Evolutionary conservation across 1,140 invertebrate genomes (phyloP).

Genomic region (Xylocopa sonorina): DNA sequence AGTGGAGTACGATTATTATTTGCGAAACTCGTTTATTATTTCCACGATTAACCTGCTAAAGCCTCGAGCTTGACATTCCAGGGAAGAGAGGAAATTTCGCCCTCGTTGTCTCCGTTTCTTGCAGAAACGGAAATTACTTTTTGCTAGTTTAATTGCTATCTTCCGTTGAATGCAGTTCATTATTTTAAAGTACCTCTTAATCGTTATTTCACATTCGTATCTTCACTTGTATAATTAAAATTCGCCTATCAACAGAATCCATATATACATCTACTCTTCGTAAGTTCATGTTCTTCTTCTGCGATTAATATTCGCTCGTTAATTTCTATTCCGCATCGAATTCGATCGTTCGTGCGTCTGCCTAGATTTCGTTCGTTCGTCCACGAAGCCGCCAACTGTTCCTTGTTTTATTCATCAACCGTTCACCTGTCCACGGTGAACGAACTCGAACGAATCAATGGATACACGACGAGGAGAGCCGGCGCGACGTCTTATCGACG

Average conservation of each 20-base stretch:
- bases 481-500: conserved; percentile 43
- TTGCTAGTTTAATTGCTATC: neutral
- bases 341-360: neutral
- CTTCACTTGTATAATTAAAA: neutral
- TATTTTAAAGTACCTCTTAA: neutral
- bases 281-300: too few species aligned
- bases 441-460: conserved; percentile 36
- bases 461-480: neutral
- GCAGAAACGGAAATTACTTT: neutral
- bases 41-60: neutral
- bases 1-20: neutral
- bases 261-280: too few species aligned
- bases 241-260: neutral
- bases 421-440: conserved; percentile 34
- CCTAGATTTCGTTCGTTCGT: neutral
- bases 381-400: conserved; percentile 3
- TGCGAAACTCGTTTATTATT: neutral
- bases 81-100: neutral
- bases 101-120: neutral
- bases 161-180: neutral
- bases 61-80: neutral
- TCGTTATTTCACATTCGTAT: neutral
- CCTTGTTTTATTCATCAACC: conserved; percentile 39
- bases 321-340: neutral
- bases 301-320: too few species aligned